These are phyloP conservation scores for Drosophila antonietae DNA, from an alignment of 2,888 invertebrate species.

Conservation along the genomic window DNA sequence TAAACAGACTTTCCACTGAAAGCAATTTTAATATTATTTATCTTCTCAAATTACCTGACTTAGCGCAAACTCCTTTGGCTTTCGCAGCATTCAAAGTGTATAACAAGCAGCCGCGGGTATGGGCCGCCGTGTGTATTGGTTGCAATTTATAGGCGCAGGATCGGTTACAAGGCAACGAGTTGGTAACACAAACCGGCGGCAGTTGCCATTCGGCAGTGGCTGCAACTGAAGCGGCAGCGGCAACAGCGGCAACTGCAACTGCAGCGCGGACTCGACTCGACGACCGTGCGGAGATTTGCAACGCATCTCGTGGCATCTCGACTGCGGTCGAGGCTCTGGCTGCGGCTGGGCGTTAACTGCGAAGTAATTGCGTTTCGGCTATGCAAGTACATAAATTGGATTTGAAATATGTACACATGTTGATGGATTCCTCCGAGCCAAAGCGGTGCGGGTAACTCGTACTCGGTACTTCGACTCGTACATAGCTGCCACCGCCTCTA, in stretches of 20 bases:
- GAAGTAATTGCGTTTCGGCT: conserved; percentile 79
- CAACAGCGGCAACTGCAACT: conserved; percentile 13
- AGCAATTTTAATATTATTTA: no score
- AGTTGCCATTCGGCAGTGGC: conserved; percentile 58
- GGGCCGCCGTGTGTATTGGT: conserved; percentile 66
- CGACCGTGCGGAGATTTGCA: conserved; percentile 47
- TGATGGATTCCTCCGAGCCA: conserved; percentile 72
- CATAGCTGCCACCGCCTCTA: conserved; percentile 53
- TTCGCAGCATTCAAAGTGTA: conserved; percentile 38
- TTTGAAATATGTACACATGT: conserved; percentile 80
- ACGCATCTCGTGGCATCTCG: conserved; percentile 48
- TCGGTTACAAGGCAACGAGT: conserved; percentile 77
- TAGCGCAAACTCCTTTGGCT: conserved; percentile 31
- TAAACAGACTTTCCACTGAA: background rate
- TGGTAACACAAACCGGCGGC: conserved; percentile 77
- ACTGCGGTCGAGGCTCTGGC: conserved; percentile 23
- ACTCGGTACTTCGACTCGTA: background rate
- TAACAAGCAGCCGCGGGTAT: conserved; percentile 75
- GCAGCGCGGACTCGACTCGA: background rate
- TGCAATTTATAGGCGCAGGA: conserved; percentile 78
- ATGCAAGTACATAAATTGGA: conserved; percentile 80
- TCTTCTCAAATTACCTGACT: background rate
- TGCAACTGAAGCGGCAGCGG: conserved; percentile 26
- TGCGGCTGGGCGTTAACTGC: conserved; percentile 75
- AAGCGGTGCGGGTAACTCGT: conserved; percentile 45